Evolutionary conservation across 2,888 invertebrate genomes (phyloP), one percentile per base, ranked within the genome.

Genomic region (Falcaria lacertinaria): DNA sequence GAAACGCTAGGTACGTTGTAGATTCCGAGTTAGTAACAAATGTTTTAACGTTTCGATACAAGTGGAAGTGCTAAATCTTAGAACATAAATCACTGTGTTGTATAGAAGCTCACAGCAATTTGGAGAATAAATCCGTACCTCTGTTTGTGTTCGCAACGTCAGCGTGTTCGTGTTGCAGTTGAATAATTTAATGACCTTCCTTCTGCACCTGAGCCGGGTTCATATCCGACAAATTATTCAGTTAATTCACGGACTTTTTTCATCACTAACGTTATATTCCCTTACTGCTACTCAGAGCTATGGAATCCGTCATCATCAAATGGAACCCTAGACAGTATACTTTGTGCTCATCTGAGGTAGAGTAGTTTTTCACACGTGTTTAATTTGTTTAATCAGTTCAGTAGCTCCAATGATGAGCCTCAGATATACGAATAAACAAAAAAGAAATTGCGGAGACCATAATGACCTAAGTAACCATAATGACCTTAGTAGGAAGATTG

Each of bases 31-130:
- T 70, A 69, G 72, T 72, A 78, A 75, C 77, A 78, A 80, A 80
- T 78, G 79, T 70, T 76, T 74, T 69, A 75, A 68, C 76, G 66
- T 80, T 78, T 71, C 78, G 73, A 80, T 81, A 78, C 79, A 75
- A 80, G 74, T 75, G 75, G 74, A 75, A 75, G 74, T 74, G 70
- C 74, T 80, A 75, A 76, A 80, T 80, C 75, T 78, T 75, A 64
- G 64, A 64, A 59, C 72, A 73, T 80, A 79, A 78, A 80, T 79
- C 80, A 76, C 69, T 54, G 49, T 69, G 60, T 68, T 67, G 60
- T 59, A 61, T 64, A 51, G 58, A 52, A 60, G 63, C 66, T 69
- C 54, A 56, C 57, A 63, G 69, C 71, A 67, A 73, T 69, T 71
- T 60, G 62, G 61, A 59, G 64, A 64, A 78, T 75, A 79, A 77